Evolutionary conservation across 2,113 vertebrate genomes (phyloP).

Genomic region (Dicaeum eximium): DNA sequence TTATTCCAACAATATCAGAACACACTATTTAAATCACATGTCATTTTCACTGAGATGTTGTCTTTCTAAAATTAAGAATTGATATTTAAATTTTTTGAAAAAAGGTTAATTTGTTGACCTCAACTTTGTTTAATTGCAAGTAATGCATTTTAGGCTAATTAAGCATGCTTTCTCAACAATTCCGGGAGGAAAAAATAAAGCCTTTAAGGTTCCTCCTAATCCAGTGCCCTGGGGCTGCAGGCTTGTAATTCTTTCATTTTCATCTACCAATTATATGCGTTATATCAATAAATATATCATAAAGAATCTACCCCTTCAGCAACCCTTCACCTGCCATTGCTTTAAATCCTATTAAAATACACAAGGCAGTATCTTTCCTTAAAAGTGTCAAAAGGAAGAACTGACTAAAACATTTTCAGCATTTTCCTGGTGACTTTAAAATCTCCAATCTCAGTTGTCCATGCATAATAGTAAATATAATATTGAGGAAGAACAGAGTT

Average conservation of each 20-base stretch:
- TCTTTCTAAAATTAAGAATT: slow-evolving; percentile 48
- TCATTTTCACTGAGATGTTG: neutral
- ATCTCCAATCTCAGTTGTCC: neutral
- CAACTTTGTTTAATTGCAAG: slow-evolving; percentile 61
- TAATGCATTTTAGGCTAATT: slow-evolving; percentile 64
- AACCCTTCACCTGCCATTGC: slow-evolving; percentile 11
- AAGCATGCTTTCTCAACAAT: slow-evolving; percentile 48
- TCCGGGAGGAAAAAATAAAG: slow-evolving; percentile 43
- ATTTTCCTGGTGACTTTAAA: neutral
- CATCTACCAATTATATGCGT: slow-evolving; percentile 52
- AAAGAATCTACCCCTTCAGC: slow-evolving; percentile 39
- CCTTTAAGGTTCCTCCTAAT: slow-evolving; percentile 60
- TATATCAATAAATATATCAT: slow-evolving; percentile 59
- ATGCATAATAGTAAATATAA: neutral
- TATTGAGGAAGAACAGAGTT: neutral
- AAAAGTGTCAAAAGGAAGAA: rapidly evolving
- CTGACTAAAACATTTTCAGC: neutral
- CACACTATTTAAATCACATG: neutral
- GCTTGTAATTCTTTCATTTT: slow-evolving; percentile 57
- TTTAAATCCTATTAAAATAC: slow-evolving; percentile 36
- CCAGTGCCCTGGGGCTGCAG: slow-evolving; percentile 23
- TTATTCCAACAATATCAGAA: neutral
- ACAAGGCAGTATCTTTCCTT: neutral
- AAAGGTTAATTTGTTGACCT: slow-evolving; percentile 52
- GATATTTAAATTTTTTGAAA: neutral